phyloP scores from a whole-genome alignment of 2,888 invertebrate genomes.

The Isotomurus palustris region DNA sequence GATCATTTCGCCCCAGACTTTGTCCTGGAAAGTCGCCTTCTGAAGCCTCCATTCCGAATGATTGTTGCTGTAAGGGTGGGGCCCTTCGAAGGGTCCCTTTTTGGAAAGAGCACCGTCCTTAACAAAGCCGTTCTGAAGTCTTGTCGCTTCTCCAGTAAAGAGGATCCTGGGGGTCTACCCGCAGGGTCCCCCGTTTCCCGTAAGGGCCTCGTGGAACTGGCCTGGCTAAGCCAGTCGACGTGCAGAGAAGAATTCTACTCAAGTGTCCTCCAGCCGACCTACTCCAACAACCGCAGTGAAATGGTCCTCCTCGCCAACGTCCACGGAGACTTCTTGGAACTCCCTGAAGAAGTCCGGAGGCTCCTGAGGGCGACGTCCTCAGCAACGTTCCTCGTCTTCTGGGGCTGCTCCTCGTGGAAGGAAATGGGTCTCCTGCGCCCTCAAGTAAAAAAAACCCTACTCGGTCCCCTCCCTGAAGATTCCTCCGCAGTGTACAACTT shows the following conservation, averaged over 20 bases:
- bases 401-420: not conserved
- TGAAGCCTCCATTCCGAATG: not conserved
- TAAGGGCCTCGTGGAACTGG: not conserved
- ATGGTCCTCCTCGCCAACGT: conserved; percentile 7
- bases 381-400: conserved; percentile 2
- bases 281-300: not conserved
- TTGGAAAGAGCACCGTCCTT: conserved; percentile 4
- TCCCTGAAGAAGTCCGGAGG: not conserved
- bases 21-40: not conserved
- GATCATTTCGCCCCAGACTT: too few species aligned
- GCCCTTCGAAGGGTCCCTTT: not conserved
- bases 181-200: not conserved
- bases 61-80: not conserved
- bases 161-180: not conserved
- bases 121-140: not conserved
- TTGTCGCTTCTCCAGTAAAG: not conserved
- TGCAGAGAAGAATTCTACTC: not conserved
- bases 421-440: not conserved
- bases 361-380: not conserved
- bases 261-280: not conserved
- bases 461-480: not conserved
- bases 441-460: not conserved
- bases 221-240: not conserved
- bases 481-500: not conserved
- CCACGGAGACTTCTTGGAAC: not conserved